These are phyloP conservation scores for Halisarca cf. caerulea DNA, from an alignment of 37 sponge, comb jelly and placozoan genomes.

Conservation along the genomic window DNA sequence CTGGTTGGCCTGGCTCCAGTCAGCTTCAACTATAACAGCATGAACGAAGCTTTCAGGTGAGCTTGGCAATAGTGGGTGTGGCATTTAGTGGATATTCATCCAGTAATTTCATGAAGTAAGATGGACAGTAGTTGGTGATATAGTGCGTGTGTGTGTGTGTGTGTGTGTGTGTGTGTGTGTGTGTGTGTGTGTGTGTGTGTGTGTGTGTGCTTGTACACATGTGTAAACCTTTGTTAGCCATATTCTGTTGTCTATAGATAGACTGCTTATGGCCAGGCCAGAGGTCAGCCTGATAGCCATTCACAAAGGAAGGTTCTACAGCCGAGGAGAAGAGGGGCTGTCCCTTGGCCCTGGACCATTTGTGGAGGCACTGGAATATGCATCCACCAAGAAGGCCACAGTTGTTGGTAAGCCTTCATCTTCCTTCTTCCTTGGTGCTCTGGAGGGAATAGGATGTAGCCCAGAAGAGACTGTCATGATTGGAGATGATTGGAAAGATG, in stretches of 20 bases:
- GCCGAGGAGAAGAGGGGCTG: slow-evolving; percentile 55
- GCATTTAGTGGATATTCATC: neutral
- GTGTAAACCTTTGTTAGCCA: neutral
- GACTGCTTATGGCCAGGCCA: slow-evolving; percentile 23
- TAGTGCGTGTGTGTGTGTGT: too few relatives aligned
- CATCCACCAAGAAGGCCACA: slow-evolving; percentile 45
- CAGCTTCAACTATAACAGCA: slow-evolving; percentile 32
- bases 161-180: neutral
- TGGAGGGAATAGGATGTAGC: slow-evolving; percentile 23
- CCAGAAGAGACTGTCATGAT: slow-evolving; percentile 65
- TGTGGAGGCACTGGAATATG: slow-evolving; percentile 74
- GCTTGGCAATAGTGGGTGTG: neutral
- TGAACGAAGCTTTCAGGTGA: slow-evolving; percentile 75
- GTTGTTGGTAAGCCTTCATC: slow-evolving; percentile 66
- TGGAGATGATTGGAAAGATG: slow-evolving; percentile 75
- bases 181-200: neutral
- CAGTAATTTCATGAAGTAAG: too few relatives aligned
- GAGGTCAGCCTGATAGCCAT: slow-evolving; percentile 56
- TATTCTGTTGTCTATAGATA: neutral
- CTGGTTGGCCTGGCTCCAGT: slow-evolving; percentile 75
- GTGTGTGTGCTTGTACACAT: neutral
- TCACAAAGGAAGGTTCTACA: slow-evolving; percentile 62
- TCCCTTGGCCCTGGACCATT: slow-evolving; percentile 75
- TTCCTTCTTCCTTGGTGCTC: slow-evolving; percentile 50
- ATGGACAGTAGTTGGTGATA: too few relatives aligned